Percentiles rank a stretch among this genome's conserved stretches.
These are phyloP conservation scores for Clarias platycephalus DNA, from an alignment of 2,797 vertebrate genomes.

Conservation along the genomic window DNA sequence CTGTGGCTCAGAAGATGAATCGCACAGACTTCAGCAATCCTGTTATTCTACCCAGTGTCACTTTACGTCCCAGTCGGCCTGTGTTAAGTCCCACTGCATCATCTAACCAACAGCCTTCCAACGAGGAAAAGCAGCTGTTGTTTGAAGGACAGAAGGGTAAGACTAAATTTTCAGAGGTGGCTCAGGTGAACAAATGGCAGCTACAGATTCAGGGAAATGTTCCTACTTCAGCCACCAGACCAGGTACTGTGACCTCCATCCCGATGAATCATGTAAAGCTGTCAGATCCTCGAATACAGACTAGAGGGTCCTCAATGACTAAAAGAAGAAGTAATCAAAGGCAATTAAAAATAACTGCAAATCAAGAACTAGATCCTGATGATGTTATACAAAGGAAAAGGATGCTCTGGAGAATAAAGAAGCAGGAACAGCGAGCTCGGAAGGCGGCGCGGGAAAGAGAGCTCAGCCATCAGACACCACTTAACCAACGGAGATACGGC, in stretches of 20 bases:
- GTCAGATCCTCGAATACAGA: constrained; percentile 29
- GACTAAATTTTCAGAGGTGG: constrained; percentile 39
- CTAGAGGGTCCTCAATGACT: constrained; percentile 9
- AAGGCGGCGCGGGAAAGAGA: constrained; percentile 69
- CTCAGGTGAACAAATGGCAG: constrained; percentile 56
- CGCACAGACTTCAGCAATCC: constrained; percentile 11
- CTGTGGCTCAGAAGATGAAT: constrained; percentile 31
- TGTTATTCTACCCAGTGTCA: constrained; percentile 31
- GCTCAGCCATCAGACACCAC: constrained; percentile 33
- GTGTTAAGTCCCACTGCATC: constrained; percentile 55
- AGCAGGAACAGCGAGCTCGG: constrained; percentile 78
- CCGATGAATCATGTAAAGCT: constrained; percentile 34
- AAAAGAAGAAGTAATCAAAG: constrained; percentile 28
- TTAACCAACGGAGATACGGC: constrained; percentile 53
- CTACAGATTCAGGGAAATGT: constrained; percentile 45
- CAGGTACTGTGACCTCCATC: constrained; percentile 24
- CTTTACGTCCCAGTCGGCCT: constrained; percentile 54
- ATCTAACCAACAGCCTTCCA: constrained; percentile 32
- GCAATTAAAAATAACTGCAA: constrained; percentile 39
- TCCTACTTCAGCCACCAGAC: constrained; percentile 30
- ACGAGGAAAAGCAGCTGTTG: not conserved
- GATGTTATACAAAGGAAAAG: constrained; percentile 72
- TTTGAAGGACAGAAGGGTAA: constrained; percentile 20
- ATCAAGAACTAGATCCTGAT: constrained; percentile 65
- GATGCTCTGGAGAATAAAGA: constrained; percentile 80